Base-by-base conservation (phyloP, 53 echinoderm and acorn worm genomes). In the Patiria pectinifera region DNA sequence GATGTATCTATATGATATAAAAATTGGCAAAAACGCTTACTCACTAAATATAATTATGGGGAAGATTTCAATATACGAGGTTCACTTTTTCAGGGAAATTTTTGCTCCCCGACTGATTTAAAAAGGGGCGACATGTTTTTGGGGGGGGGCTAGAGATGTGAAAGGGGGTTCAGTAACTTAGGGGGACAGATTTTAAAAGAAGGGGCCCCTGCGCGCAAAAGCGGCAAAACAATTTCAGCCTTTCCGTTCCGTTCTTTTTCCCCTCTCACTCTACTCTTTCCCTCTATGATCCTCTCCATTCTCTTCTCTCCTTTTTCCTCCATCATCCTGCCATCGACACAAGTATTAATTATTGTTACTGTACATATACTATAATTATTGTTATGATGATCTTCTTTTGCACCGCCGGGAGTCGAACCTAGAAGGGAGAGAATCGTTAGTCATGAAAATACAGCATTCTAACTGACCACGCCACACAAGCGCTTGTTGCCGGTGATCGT, bases 131-230 rank as follows among this genome's bases (percentile, higher is more conserved):
- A 71, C 22, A 71, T 71, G 7, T 71, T 10, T 71, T 71, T 71
- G n/a, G n/a, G 7, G 7, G 71, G 71, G 71, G 71, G 71, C 4
- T 71, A 71, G 71, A 71, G 71, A 71, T 71, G 71, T 71, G 71
- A 71, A 71, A 71, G 71, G 71, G 71, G 71, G 71, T 71, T 71
- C 22, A 71, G 71, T 71, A 22, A 71, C 71, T 71, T 71, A 71
- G 71, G 71, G 71, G 71, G 71, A 21, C 71, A 71, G 22, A 18
- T 71, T 71, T 71, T 10, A 71, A 71, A 71, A 22, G 22, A 71
- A 22, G 71, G 71, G 71, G 71, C 19, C 19, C 19, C 19, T n/a
- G 18, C 22, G 71, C 22, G 22, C 18, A 71, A 71, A 71, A 71
- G n/a, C n/a, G n/a, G n/a, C n/a, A n/a, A n/a, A n/a, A n/a, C n/a